Base-by-base conservation (phyloP, 2,888 invertebrate species). In the Agonopterix alstromeriana region DNA sequence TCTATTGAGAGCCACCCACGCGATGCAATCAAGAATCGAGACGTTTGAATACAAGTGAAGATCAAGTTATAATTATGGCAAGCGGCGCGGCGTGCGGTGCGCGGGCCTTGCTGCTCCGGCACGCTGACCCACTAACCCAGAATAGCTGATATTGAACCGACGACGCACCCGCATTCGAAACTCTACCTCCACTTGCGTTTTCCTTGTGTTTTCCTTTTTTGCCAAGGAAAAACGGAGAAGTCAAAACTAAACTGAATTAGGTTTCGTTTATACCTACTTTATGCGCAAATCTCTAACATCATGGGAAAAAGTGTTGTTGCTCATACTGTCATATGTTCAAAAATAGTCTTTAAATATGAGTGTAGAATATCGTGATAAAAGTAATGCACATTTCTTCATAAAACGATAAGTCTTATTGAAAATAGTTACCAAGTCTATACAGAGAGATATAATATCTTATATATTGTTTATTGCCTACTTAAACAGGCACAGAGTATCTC, bases 111-210 rank as follows among this genome's bases (percentile, higher is more conserved):
- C 66, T 63, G 68, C 70, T 12, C 68, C 67, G 83, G 74, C 87
- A 80, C 69, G 73, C 72, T 87, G 87, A 78, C 87, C 86, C 82
- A 88, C 87, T 88, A 77, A 86, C 88, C 87, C 77, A 88, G 82
- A 82, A 84, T 74, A 68, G 73, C 76, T 85, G 86, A 85, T 88
- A 87, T 87, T 87, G 87, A 87, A 87, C 87, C 86, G 67, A 69
- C 77, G 75, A 79, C 80, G 77, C 78, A 76, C 72, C 69, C 79
- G 77, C 76, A 77, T 82, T 77, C 81, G 73, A 80, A 82, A 81
- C 71, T 64, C 81, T 78, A 81, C 86, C 86, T 83, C 85, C 70
- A 82, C 77, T 82, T 73, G 67, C 73, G 70, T 77, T 82, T 82
- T 77, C 70, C 74, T 72, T 62, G 57, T 64, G 61, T 73, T 74